A percentile compares a stretch with the other conserved stretches of the same genome.
Evolutionary conservation across 2,113 vertebrate genomes (phyloP).

Genomic region (Rattus rattus): DNA sequence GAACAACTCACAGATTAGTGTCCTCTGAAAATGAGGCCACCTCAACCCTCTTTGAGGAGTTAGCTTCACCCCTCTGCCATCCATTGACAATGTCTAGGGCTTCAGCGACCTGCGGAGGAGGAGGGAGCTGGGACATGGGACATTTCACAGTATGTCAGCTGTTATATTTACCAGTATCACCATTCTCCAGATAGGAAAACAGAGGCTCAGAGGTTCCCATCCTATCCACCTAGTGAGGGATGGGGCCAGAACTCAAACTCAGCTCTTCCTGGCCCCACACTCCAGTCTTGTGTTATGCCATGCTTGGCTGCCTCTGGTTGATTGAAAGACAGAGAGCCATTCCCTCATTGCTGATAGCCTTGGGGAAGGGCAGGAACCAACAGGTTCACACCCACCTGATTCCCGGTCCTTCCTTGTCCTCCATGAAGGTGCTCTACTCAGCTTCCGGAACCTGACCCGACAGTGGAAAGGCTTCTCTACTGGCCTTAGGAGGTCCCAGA

Average conservation of each 20-base stretch:
- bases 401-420: background rate
- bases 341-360: background rate
- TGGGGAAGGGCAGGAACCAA: background rate
- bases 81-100: background rate
- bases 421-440: constrained; percentile 34
- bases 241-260: background rate
- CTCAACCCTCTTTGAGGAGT: background rate
- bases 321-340: background rate
- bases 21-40: background rate
- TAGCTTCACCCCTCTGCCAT: background rate
- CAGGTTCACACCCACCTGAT: background rate
- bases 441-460: constrained; percentile 83
- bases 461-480: constrained; percentile 86
- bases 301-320: background rate
- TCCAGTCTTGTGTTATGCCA: background rate
- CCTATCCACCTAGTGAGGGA: background rate
- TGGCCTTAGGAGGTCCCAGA: constrained; percentile 88
- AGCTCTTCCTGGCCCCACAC: background rate
- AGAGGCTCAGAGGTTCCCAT: background rate
- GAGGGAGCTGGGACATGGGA: background rate
- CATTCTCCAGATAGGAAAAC: background rate
- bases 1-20: background rate
- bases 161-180: background rate
- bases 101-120: background rate
- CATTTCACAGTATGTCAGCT: background rate